Conservation (phyloP, 2,888 invertebrate genomes). For the Mamestra brassicae region DNA sequence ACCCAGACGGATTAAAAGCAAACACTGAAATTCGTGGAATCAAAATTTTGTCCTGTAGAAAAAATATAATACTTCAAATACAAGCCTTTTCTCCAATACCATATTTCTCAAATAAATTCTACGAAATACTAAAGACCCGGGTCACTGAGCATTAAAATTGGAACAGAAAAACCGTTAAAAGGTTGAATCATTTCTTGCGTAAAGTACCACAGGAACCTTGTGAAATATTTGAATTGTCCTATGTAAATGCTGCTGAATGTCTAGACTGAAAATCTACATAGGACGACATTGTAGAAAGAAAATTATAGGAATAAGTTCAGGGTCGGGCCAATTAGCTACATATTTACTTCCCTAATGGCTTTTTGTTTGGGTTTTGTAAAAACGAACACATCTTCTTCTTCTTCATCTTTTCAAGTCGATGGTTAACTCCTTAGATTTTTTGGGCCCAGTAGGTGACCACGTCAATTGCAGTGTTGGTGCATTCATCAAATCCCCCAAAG, state of each 20-base stretch:
- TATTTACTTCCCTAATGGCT: background rate
- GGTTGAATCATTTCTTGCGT: slow-evolving; percentile 14
- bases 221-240: slow-evolving; percentile 43
- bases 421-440: too few relatives aligned
- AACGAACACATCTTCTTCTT: too few relatives aligned
- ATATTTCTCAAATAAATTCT: slow-evolving; percentile 1
- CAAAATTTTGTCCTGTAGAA: background rate
- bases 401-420: too few relatives aligned
- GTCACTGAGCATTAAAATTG: slow-evolving; percentile 9
- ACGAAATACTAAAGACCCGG: background rate
- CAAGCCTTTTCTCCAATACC: background rate
- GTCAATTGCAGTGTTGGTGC: too few relatives aligned
- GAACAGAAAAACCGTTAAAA: slow-evolving; percentile 4
- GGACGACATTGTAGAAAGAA: background rate
- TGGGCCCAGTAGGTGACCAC: too few relatives aligned
- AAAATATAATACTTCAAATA: background rate
- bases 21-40: background rate
- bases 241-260: slow-evolving; percentile 32
- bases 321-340: background rate
- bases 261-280: slow-evolving; percentile 27
- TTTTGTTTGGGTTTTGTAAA: background rate
- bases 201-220: slow-evolving; percentile 2
- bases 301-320: background rate
- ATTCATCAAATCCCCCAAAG: too few relatives aligned
- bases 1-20: background rate